phyloP scores from a whole-genome alignment of 2,888 invertebrate genomes.

The Hypomecis atomaria region DNA sequence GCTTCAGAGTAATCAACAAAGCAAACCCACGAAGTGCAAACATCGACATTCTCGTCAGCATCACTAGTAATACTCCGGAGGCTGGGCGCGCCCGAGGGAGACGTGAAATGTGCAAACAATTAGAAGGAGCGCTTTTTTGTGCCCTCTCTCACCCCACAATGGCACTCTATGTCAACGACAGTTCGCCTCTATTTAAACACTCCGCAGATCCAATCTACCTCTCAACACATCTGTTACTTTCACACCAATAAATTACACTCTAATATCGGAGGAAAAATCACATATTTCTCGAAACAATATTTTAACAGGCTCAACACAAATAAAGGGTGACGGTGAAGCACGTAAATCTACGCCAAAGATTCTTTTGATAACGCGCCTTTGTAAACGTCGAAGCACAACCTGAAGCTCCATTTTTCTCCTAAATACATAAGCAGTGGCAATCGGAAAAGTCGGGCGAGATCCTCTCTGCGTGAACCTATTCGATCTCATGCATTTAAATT shows the following conservation, averaged over 20 bases:
- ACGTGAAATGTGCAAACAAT: constrained; percentile 83
- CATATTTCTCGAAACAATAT: constrained; percentile 47
- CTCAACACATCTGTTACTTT: constrained; percentile 75
- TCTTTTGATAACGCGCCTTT: constrained; percentile 66
- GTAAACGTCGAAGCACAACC: constrained; percentile 63
- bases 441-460: constrained; percentile 70
- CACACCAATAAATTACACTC: constrained; percentile 64
- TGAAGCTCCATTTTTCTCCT: constrained; percentile 68
- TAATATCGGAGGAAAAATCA: constrained; percentile 52
- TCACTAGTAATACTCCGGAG: constrained; percentile 45
- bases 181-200: constrained; percentile 67
- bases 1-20: constrained; percentile 14
- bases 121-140: constrained; percentile 76
- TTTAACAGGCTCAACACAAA: constrained; percentile 49
- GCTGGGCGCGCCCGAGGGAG: constrained; percentile 55
- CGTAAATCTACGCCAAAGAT: constrained; percentile 63
- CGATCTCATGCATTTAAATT: constrained; percentile 85
- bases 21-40: constrained; percentile 33
- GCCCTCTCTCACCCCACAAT: constrained; percentile 66
- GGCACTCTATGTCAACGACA: constrained; percentile 75
- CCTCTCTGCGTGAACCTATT: constrained; percentile 76
- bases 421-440: constrained; percentile 79
- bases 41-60: constrained; percentile 39
- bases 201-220: constrained; percentile 58
- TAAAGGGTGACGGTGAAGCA: constrained; percentile 47